Conservation (phyloP, 2,888 invertebrate species). For the Morpho deidamia region DNA sequence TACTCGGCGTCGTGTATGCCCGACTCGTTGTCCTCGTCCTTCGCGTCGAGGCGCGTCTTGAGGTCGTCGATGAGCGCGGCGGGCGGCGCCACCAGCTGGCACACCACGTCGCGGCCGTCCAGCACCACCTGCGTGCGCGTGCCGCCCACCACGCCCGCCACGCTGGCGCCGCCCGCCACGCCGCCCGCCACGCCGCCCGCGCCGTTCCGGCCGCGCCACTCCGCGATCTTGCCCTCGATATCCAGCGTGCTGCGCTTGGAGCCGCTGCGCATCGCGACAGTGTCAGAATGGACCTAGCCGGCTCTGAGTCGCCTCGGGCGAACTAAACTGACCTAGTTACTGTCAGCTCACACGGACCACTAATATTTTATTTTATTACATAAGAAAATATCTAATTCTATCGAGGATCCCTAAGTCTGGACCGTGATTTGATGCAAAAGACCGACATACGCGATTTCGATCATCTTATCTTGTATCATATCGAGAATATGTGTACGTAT, state of each 20-base stretch:
- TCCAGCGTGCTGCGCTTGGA: constrained; percentile 73
- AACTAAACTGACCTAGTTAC: not conserved
- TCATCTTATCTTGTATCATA: not conserved
- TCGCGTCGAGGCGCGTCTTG: constrained; percentile 60
- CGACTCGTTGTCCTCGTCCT: constrained; percentile 70
- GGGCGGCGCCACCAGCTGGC: constrained; percentile 43
- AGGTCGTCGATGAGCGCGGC: constrained; percentile 64
- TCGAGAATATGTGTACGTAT: not conserved
- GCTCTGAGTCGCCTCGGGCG: no score
- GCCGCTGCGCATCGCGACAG: constrained; percentile 42
- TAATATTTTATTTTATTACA: not conserved
- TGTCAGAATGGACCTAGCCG: constrained; percentile 17
- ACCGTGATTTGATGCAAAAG: constrained; percentile 1
- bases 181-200: constrained; percentile 21
- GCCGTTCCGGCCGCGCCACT: constrained; percentile 57
- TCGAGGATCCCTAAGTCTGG: not conserved
- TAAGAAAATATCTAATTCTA: not conserved
- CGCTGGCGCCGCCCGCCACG: constrained; percentile 21
- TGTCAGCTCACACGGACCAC: no score
- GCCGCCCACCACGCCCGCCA: constrained; percentile 18
- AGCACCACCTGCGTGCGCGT: constrained; percentile 46
- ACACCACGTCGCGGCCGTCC: constrained; percentile 55
- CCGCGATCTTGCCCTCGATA: constrained; percentile 73
- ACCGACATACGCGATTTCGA: constrained; percentile 16
- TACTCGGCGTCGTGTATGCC: constrained; percentile 71